These are phyloP conservation scores for Smittia sp. DNA, from an alignment of 2,888 invertebrate genomes.

Conservation along the genomic window DNA sequence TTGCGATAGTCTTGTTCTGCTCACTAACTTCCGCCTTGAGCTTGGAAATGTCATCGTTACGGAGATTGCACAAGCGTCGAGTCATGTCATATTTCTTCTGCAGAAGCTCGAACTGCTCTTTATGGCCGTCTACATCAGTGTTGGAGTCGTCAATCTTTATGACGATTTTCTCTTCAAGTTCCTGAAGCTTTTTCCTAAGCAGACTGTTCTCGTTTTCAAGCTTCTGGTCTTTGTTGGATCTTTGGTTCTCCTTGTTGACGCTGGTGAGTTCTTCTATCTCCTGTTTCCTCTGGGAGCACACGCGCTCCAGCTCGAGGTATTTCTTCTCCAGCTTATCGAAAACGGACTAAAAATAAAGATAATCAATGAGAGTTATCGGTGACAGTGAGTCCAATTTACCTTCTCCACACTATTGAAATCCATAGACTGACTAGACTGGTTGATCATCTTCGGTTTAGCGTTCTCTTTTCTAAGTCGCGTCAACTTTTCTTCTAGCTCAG, in stretches of 20 bases:
- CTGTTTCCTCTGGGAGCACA: too few relatives aligned
- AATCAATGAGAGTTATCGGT: neutral
- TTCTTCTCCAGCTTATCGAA: too few relatives aligned
- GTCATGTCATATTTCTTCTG: constrained; percentile 23
- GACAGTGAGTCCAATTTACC: neutral
- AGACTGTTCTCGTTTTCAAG: too few relatives aligned
- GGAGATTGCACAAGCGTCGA: constrained; percentile 6
- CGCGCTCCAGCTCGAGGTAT: too few relatives aligned
- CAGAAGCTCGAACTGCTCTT: neutral
- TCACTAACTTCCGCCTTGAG: neutral
- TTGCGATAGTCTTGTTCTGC: neutral
- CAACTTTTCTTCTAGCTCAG: neutral
- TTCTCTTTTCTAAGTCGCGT: neutral
- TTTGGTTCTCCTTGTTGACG: too few relatives aligned
- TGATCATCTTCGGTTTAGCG: neutral
- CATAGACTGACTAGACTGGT: neutral
- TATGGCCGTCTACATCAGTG: neutral
- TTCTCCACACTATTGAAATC: neutral
- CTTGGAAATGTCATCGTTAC: neutral
- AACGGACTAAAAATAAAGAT: too few relatives aligned
- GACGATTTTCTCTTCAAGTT: constrained; percentile 6
- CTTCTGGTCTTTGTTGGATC: too few relatives aligned
- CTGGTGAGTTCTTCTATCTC: too few relatives aligned
- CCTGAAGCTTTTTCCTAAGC: too few relatives aligned
- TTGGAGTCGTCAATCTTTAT: neutral